Conservation (phyloP, 1,140 invertebrate genomes). For the Cotesia typhae region DNA sequence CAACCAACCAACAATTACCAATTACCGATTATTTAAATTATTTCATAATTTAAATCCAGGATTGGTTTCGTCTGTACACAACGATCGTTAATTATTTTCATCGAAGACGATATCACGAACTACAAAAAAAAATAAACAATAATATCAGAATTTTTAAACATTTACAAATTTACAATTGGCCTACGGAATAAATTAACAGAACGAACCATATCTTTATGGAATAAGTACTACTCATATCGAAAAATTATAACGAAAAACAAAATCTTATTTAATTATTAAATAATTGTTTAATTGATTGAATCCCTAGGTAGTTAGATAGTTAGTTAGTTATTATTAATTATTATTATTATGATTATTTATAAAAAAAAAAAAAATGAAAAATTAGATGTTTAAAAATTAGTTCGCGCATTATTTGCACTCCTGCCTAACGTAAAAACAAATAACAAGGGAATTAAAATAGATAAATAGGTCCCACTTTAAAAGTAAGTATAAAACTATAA, state of each 20-base stretch:
- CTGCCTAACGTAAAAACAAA: not conserved
- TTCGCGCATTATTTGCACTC: constrained; percentile 34
- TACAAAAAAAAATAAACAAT: constrained; percentile 6
- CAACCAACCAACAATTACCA: not conserved
- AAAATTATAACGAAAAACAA: constrained; percentile 7
- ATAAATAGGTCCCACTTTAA: constrained; percentile 31
- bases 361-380: too few relatives aligned
- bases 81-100: not conserved
- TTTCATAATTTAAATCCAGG: not conserved
- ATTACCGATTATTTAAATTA: not conserved
- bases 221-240: constrained; percentile 34
- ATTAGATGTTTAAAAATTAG: not conserved
- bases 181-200: not conserved
- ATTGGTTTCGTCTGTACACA: constrained; percentile 30
- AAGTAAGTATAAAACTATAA: constrained; percentile 28
- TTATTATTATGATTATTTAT: too few relatives aligned
- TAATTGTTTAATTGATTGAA: too few relatives aligned
- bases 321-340: too few relatives aligned
- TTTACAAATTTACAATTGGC: constrained; percentile 2
- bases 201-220: constrained; percentile 23
- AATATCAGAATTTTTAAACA: not conserved
- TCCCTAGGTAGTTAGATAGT: not conserved
- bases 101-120: not conserved
- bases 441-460: constrained; percentile 18
- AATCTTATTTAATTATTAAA: too few relatives aligned